Conservation (phyloP, 2,888 invertebrate species). For the Spisula subtruncata region DNA sequence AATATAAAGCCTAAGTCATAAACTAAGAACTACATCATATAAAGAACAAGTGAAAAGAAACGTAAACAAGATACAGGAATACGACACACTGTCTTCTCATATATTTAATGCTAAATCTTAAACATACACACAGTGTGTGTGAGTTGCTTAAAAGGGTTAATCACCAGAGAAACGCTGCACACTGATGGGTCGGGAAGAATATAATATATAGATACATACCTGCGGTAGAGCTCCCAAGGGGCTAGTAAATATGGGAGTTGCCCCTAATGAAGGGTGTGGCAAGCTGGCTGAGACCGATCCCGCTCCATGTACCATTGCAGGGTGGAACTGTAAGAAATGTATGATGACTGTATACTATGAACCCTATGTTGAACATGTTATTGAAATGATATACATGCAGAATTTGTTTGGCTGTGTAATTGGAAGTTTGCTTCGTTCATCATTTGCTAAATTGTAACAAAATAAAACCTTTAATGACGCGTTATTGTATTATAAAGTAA, state of each 20-base stretch:
- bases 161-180: not conserved
- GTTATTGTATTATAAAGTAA: not conserved
- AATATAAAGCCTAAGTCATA: too few relatives aligned
- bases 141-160: not conserved
- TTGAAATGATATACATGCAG: too few relatives aligned
- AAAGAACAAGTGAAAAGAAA: too few relatives aligned
- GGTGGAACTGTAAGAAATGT: constrained; percentile 69
- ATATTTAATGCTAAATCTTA: not conserved
- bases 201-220: constrained; percentile 47
- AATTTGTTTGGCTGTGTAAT: too few relatives aligned
- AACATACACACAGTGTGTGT: not conserved
- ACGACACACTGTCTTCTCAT: not conserved
- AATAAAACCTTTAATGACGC: too few relatives aligned
- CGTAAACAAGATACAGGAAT: too few relatives aligned
- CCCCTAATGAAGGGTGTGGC: constrained; percentile 89
- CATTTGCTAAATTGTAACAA: too few relatives aligned
- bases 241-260: constrained; percentile 96
- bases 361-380: too few relatives aligned
- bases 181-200: not conserved
- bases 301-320: constrained; percentile 80
- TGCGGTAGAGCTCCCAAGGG: constrained; percentile 90
- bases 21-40: not conserved
- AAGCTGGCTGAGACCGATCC: constrained; percentile 77
- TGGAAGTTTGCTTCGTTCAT: too few relatives aligned
- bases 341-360: not conserved